Percentiles rank a stretch among this genome's conserved stretches.
Evolutionary conservation across 2,113 vertebrate genomes (phyloP).

Genomic region (Nestor notabilis): DNA sequence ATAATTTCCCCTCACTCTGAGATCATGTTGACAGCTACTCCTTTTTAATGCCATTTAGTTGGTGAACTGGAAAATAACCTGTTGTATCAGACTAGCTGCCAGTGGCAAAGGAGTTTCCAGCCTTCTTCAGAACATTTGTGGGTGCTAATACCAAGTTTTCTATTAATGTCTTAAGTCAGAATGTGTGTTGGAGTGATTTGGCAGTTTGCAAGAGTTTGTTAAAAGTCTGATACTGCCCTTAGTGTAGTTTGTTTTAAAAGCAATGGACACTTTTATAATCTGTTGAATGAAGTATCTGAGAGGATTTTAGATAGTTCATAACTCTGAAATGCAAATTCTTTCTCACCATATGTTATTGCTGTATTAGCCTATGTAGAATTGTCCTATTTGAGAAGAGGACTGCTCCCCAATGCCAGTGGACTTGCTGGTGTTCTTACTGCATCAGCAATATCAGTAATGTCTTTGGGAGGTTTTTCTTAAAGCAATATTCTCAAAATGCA

Average conservation of each 20-base stretch:
- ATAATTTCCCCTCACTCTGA: background rate
- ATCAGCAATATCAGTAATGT: background rate
- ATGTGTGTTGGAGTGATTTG: background rate
- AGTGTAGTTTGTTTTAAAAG: background rate
- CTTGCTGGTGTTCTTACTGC: background rate
- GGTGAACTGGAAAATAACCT: background rate
- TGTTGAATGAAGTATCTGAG: background rate
- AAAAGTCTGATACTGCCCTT: background rate
- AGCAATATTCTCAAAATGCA: background rate
- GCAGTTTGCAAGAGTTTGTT: background rate
- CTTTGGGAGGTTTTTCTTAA: background rate
- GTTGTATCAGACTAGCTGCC: background rate
- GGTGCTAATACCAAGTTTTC: background rate
- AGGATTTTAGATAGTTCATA: background rate
- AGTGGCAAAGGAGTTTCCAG: background rate
- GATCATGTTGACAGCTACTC: background rate
- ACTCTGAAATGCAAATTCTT: background rate
- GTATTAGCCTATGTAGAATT: background rate
- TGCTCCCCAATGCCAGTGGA: background rate
- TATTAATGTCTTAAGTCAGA: background rate
- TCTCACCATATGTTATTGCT: background rate
- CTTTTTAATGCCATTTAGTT: background rate
- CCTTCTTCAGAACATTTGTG: background rate
- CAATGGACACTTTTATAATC: rapidly evolving
- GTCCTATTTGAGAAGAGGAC: background rate